Conservation (phyloP, 2,888 invertebrate genomes). For the Cephus rjabovi region DNA sequence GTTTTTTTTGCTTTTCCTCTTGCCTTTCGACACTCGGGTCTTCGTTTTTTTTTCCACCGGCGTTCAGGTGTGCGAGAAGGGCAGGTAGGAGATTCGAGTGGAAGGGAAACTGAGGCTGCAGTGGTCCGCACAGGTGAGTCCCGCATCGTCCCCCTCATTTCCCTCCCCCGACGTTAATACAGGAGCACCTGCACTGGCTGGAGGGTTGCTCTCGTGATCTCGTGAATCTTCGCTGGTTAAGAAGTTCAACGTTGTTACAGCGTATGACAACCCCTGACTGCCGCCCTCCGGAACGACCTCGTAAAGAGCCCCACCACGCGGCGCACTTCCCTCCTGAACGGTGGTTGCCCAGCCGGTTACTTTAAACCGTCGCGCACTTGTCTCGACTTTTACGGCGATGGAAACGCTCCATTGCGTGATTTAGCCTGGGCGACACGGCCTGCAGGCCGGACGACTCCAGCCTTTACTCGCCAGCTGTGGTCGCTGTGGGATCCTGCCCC, state of each 20-base stretch:
- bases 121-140: too few relatives aligned
- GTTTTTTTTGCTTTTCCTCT: too few relatives aligned
- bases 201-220: constrained; percentile 17
- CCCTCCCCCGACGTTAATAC: too few relatives aligned
- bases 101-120: too few relatives aligned
- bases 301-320: constrained; percentile 28
- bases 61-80: too few relatives aligned
- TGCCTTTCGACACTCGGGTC: too few relatives aligned
- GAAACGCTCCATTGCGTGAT: constrained; percentile 17
- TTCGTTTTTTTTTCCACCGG: too few relatives aligned
- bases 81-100: too few relatives aligned
- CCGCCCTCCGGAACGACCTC: constrained; percentile 21
- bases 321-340: constrained; percentile 6
- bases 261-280: constrained; percentile 37
- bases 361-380: constrained; percentile 37
- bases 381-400: constrained; percentile 31
- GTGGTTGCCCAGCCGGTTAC: constrained; percentile 32
- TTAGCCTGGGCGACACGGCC: not conserved
- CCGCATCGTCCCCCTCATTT: too few relatives aligned
- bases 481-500: too few relatives aligned
- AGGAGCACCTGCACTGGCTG: constrained; percentile 15
- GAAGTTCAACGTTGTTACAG: constrained; percentile 36
- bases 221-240: constrained; percentile 24
- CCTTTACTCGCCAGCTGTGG: too few relatives aligned
- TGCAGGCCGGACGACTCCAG: too few relatives aligned